Evolutionary conservation across 2,888 invertebrate genomes (phyloP), one percentile per base, ranked within the genome.

Genomic region (Drosophila fulvimacula): DNA sequence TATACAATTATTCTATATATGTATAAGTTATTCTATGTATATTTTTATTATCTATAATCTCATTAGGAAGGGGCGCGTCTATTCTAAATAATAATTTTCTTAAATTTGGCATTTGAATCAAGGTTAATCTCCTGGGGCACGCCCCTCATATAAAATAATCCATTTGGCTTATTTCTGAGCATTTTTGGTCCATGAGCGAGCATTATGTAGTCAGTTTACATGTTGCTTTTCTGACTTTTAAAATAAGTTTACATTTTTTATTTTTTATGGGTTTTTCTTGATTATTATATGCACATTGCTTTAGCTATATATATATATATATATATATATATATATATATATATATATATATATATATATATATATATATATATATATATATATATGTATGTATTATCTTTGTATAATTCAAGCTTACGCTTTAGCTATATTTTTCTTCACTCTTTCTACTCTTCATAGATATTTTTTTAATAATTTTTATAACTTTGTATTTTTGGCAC

Each of bases 231-330:
- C 10, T 1, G 9, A 9, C 19, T 52, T 61, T 69, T 30, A 5
- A 2, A 53, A 13, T 44, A 44, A 24, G 36, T 42, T n/a, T 44
- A 51, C 13, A 11, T 32, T 27, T 30, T 32, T 27, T 30, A 32
- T 59, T 59, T 59, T 5, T 46, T 6, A 2, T 21, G 19, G 32
- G 30, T 38, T 19, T 67, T n/a, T n/a, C 32, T 64, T 32, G 13
- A 30, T 24, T 38, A 41, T 61, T 15, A 6, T 27, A 34, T 32
- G 41, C 63, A 62, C 17, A 42, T 42, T 34, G 27, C 10, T 41
- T 49, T 1, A 21, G 19, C 24, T 21, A 11, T 24, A 3, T 24
- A 39, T 30, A n/a, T 9, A 6, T 30, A 6, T 17, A 17, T 48
- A 30, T 17, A 30, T 0, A 30, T 11, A 30, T 3, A 6, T 44